phyloP scores from a whole-genome alignment of 2,797 vertebrate species.

The Muscicapa comitata region DNA sequence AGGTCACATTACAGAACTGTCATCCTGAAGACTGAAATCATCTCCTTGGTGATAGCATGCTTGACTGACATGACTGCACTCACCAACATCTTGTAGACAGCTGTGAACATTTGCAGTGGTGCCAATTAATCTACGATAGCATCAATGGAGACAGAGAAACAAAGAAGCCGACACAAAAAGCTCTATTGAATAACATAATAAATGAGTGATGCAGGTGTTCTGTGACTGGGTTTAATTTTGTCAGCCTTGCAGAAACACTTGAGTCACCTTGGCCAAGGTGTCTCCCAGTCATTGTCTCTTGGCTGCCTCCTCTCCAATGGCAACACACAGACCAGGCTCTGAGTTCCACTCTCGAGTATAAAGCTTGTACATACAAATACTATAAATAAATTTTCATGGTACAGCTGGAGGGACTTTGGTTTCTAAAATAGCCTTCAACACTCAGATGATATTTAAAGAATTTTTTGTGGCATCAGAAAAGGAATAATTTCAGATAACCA shows the following conservation, averaged over 20 bases:
- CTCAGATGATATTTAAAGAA: neutral
- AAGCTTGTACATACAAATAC: neutral
- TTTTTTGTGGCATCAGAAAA: neutral
- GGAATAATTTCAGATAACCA: neutral
- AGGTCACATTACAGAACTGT: constrained; percentile 54
- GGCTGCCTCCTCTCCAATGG: neutral
- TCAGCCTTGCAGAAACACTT: constrained; percentile 10
- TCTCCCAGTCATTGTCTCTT: neutral
- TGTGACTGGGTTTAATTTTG: neutral
- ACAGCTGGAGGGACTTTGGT: neutral
- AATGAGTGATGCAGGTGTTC: constrained; percentile 66
- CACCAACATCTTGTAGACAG: constrained; percentile 73
- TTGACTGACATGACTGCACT: constrained; percentile 60
- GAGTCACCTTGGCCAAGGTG: neutral
- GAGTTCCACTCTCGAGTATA: neutral
- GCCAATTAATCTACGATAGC: constrained; percentile 65
- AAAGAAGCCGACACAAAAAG: constrained; percentile 56
- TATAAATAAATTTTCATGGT: neutral
- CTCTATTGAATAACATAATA: constrained; percentile 39
- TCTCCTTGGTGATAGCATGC: constrained; percentile 48
- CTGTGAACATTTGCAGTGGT: constrained; percentile 72
- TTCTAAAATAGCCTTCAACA: neutral
- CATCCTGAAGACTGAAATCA: constrained; percentile 58
- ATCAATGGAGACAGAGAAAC: constrained; percentile 39
- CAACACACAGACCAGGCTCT: neutral